Evolutionary conservation across 2,113 vertebrate genomes (phyloP).

Genomic region (Platichthys flesus): DNA sequence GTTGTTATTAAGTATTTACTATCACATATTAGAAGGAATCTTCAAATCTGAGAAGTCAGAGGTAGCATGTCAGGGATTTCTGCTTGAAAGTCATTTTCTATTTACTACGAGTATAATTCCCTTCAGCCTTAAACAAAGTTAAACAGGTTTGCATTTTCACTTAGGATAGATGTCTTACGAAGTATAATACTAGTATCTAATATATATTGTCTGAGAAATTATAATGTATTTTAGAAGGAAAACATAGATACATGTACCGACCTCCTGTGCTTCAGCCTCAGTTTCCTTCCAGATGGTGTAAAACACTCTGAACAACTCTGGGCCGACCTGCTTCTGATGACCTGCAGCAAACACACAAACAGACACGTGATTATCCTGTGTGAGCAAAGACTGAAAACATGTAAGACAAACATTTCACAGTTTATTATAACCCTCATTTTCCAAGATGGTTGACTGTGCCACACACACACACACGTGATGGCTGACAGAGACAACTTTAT

Average conservation of each 20-base stretch:
- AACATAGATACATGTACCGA: constrained; percentile 57
- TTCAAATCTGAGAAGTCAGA: too few relatives aligned
- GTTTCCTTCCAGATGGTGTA: constrained; percentile 99
- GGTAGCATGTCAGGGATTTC: too few relatives aligned
- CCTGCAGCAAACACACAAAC: constrained; percentile 77
- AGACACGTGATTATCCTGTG: background rate
- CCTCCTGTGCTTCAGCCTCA: constrained; percentile 91
- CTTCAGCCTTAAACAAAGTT: too few relatives aligned
- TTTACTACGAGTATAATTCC: too few relatives aligned
- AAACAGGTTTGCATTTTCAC: too few relatives aligned
- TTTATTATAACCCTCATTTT: background rate
- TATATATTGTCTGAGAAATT: background rate
- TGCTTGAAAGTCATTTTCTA: too few relatives aligned
- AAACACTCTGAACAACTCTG: constrained; percentile 92
- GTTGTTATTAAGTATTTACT: too few relatives aligned
- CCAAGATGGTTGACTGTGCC: background rate
- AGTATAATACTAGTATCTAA: too few relatives aligned
- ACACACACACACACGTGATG: background rate
- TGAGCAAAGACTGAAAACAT: background rate
- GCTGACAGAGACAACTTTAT: background rate
- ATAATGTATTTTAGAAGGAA: background rate
- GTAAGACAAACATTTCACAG: too few relatives aligned
- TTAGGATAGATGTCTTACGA: too few relatives aligned
- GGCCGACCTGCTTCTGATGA: constrained; percentile 95
- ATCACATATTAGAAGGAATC: too few relatives aligned